Percentiles rank a stretch among this genome's conserved stretches.
Evolutionary conservation across 1,140 invertebrate species (phyloP).

Genomic region (Centruroides vittatus): DNA sequence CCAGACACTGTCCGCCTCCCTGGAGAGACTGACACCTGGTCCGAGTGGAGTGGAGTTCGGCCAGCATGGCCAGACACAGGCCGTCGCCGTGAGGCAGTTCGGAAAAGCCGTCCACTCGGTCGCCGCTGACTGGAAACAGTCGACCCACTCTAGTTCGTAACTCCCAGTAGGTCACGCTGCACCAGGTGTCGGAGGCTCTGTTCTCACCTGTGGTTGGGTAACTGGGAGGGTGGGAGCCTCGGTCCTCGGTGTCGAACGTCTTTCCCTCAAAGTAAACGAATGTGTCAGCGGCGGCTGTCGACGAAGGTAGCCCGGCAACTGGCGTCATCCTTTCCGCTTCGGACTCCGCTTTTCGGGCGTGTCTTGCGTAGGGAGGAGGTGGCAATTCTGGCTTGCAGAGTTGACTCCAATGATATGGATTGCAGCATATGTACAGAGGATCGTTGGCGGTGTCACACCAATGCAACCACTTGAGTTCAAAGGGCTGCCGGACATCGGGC

Average conservation of each 20-base stretch:
- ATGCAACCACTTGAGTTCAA: constrained; percentile 79
- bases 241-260: too few relatives aligned
- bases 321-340: background rate
- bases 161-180: constrained; percentile 82
- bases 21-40: constrained; percentile 42
- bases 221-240: too few relatives aligned
- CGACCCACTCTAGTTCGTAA: constrained; percentile 58
- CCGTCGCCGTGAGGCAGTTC: constrained; percentile 49
- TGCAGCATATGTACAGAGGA: constrained; percentile 67
- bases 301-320: too few relatives aligned
- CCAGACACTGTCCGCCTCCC: constrained; percentile 60
- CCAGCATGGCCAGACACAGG: constrained; percentile 52
- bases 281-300: too few relatives aligned
- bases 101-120: constrained; percentile 61
- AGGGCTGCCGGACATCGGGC: constrained; percentile 87
- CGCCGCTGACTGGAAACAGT: constrained; percentile 52
- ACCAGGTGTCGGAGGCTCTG: constrained; percentile 41
- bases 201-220: background rate
- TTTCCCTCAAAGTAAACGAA: too few relatives aligned
- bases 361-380: constrained; percentile 4
- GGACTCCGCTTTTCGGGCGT: constrained; percentile 1
- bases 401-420: constrained; percentile 88
- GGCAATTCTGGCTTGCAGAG: constrained; percentile 48
- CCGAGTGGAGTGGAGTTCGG: constrained; percentile 31
- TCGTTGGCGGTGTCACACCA: constrained; percentile 75